Conservation (phyloP, 2,797 vertebrate species). For the Anabas testudineus region DNA sequence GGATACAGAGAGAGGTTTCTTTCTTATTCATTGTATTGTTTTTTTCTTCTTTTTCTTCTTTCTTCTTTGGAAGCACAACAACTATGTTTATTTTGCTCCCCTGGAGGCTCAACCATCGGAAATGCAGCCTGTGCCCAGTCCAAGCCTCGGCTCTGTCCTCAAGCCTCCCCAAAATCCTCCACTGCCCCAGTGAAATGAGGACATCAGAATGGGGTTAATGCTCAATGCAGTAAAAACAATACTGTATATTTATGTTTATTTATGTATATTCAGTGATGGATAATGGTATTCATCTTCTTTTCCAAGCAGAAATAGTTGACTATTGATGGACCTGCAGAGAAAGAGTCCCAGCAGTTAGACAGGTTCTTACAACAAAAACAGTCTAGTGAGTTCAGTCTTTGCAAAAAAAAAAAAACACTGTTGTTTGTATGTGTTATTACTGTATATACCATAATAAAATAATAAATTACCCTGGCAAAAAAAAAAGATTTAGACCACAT, state of each 20-base stretch:
- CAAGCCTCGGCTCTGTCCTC: slow-evolving; percentile 44
- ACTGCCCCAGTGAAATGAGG: slow-evolving; percentile 15
- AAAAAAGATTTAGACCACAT: background rate
- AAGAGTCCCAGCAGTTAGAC: slow-evolving; percentile 20
- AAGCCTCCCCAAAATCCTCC: slow-evolving; percentile 30
- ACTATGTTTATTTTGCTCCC: slow-evolving; percentile 68
- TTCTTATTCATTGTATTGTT: slow-evolving; percentile 48
- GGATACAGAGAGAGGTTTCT: slow-evolving; percentile 47
- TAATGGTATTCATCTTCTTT: slow-evolving; percentile 33
- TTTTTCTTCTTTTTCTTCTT: slow-evolving; percentile 45
- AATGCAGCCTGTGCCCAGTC: slow-evolving; percentile 58
- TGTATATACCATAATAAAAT: slow-evolving; percentile 4
- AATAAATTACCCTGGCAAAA: background rate
- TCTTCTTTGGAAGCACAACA: slow-evolving; percentile 61
- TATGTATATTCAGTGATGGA: background rate
- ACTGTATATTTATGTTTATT: slow-evolving; percentile 24
- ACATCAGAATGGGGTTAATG: slow-evolving; percentile 26
- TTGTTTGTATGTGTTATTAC: slow-evolving; percentile 7
- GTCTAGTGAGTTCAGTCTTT: slow-evolving; percentile 23
- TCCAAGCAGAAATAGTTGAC: slow-evolving; percentile 38
- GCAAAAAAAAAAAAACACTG: slow-evolving; percentile 36
- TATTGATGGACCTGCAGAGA: slow-evolving; percentile 23
- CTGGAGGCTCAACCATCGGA: slow-evolving; percentile 55
- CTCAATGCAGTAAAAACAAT: slow-evolving; percentile 22
- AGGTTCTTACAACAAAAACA: slow-evolving; percentile 39